Base-by-base conservation (phyloP, 2,888 invertebrate genomes). In the Pheosia gnoma region DNA sequence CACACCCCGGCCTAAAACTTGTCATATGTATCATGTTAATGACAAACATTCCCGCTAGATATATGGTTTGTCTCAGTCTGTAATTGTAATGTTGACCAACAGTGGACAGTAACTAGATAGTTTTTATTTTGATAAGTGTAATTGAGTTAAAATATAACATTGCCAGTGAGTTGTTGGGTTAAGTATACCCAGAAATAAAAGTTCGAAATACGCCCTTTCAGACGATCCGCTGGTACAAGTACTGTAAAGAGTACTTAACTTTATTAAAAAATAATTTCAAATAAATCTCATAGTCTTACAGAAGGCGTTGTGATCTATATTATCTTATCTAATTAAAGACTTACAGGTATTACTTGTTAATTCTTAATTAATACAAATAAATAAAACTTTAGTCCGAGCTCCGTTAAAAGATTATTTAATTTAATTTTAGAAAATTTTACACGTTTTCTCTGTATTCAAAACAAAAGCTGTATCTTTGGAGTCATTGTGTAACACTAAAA, bases 381-480 rank as follows among this genome's bases (percentile, higher is more conserved):
- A 69, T 56, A 70, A 62, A 70, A 11, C 25, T 51, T 41, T 45
- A 45, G 3, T 57, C 45, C 57, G 49, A 54, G 25, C 13, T 38
- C 25, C 55, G 8, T 25, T 51, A 64, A 62, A 63, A 68, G 62
- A 62, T 53, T 59, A 67, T 74, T 72, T n/a, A 74, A 70, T 72
- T 74, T 75, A 77, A 63, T 62, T 52, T 58, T 11, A 59, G 59
- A 61, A 62, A 57, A 54, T 80, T 85, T 84, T 86, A 87, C 82
- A 85, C 25, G 25, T 25, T 77, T 83, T 86, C 87, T 59, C 70
- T 72, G 82, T 90, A 89, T 86, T 85, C 89, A 91, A 91, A 91
- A 90, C 89, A 91, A 91, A 89, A 90, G 86, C 88, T 88, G 91
- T 81, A 82, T 92, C 92, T 91, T 92, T 92, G 91, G 91, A 85